phyloP scores from a whole-genome alignment of 2,113 vertebrate species.

The Herpetotheres cachinnans region DNA sequence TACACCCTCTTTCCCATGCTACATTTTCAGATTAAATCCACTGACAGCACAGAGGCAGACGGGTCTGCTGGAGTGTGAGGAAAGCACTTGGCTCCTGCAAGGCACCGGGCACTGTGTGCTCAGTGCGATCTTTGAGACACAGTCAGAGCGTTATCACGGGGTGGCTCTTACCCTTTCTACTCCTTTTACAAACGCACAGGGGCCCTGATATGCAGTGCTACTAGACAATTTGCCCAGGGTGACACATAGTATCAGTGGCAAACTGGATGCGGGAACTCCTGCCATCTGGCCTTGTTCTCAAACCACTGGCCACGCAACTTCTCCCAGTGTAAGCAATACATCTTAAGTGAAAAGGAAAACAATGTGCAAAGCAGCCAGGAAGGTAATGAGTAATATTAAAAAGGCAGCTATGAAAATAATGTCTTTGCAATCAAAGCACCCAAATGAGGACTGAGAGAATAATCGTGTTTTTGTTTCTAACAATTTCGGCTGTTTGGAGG shows the following conservation, averaged over 20 bases:
- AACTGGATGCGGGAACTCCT: neutral
- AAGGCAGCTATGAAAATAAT: conserved; percentile 35
- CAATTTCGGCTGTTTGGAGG: neutral
- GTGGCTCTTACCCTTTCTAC: neutral
- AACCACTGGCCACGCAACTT: neutral
- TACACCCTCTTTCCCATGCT: neutral
- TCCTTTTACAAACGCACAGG: neutral
- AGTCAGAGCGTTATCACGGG: neutral
- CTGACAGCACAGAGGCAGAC: neutral
- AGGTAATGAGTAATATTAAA: conserved; percentile 10
- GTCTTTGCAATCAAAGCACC: conserved; percentile 17
- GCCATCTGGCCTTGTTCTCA: neutral
- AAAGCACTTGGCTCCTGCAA: neutral
- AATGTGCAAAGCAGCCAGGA: neutral
- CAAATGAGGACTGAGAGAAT: neutral
- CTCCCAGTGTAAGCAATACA: neutral
- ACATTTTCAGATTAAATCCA: neutral
- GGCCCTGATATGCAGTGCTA: neutral
- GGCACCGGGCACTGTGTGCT: neutral
- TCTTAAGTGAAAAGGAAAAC: neutral
- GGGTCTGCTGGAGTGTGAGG: neutral
- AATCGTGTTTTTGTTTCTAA: neutral
- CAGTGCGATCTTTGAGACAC: neutral
- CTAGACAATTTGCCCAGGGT: neutral
- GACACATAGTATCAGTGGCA: neutral